Base-by-base conservation (phyloP, 2,113 vertebrate genomes). In the Herpetotheres cachinnans region DNA sequence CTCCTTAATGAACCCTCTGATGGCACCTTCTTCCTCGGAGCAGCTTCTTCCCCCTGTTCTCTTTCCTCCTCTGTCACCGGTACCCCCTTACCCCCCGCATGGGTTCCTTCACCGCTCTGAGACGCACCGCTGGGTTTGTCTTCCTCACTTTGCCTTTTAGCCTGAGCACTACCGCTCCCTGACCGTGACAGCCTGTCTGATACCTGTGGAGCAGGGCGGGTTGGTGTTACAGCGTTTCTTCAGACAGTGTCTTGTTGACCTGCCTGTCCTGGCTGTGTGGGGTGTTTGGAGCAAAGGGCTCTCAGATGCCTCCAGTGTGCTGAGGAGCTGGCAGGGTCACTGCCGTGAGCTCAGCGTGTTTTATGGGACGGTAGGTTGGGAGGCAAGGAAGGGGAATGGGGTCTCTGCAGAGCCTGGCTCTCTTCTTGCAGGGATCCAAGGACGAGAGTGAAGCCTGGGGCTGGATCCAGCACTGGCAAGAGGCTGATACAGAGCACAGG, bases 61-160 rank as follows among this genome's bases (percentile, higher is more conserved):
- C 25, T 13, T 30, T 16, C 55, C 10, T 25, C 8, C 34, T 55
- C 16, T 29, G 16, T 22, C 34, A 22, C n/a, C 5, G 1, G 38
- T 29, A 5, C 58, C 15, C 59, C 47, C 29, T 21, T 25, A 18
- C 13, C 11, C 13, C 11, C 2, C 2, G 2, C 26, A 15, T 8
- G 32, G 8, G 24, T 25, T 26, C 59, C 46, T 36, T 47, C 78
- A 13, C 4, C 6, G 8, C 17, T 15, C 44, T 4, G 13, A n/a
- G 38, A 30, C 13, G 7, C 62, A 9, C 44, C 0, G 2, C 36
- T 1, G 1, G 3, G 13, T 58, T 46, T 19, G 2, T 22, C 19
- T 56, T 19, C 70, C 55, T 44, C 0, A 0, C 40, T 49, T 42
- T 42, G 30, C 25, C 58, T 59, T 17, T 46, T 46, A 4, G 38